phyloP scores from a whole-genome alignment of 1,140 invertebrate genomes.

The Drosophila navojoa region DNA sequence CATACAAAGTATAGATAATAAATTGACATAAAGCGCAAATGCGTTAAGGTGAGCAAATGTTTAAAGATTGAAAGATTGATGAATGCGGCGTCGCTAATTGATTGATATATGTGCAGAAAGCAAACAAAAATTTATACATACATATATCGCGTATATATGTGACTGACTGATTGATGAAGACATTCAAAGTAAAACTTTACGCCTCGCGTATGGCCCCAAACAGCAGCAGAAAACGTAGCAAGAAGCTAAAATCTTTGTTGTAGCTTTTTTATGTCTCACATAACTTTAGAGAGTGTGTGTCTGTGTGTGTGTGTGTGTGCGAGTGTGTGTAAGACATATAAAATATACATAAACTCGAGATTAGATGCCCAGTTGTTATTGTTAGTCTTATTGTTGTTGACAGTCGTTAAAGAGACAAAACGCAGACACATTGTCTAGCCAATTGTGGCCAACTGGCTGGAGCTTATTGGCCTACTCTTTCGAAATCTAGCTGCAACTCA shows the following conservation, averaged over 20 bases:
- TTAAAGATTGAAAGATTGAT: constrained; percentile 61
- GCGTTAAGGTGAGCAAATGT: constrained; percentile 37
- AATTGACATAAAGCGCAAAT: constrained; percentile 62
- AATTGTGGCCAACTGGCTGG: not conserved
- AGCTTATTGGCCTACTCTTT: constrained; percentile 15
- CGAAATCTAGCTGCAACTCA: constrained; percentile 7
- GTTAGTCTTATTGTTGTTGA: constrained; percentile 2
- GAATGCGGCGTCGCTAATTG: constrained; percentile 45
- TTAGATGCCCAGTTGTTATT: constrained; percentile 13
- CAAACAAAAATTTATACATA: not conserved
- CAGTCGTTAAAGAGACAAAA: constrained; percentile 11
- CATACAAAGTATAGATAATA: constrained; percentile 59
- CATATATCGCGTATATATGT: not conserved
- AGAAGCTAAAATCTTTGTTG: constrained; percentile 2
- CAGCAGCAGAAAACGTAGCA: not conserved
- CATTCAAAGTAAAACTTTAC: constrained; percentile 31
- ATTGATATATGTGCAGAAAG: constrained; percentile 21
- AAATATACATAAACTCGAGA: constrained; percentile 11
- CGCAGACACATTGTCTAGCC: constrained; percentile 19
- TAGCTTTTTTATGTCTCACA: constrained; percentile 23
- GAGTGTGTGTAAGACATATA: constrained; percentile 19
- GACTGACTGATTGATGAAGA: constrained; percentile 55
- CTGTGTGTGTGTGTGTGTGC: constrained; percentile 23
- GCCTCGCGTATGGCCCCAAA: constrained; percentile 9
- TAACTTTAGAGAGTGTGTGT: constrained; percentile 14